Conservation (phyloP, 2,113 vertebrate species). For the Shinisaurus crocodilurus region DNA sequence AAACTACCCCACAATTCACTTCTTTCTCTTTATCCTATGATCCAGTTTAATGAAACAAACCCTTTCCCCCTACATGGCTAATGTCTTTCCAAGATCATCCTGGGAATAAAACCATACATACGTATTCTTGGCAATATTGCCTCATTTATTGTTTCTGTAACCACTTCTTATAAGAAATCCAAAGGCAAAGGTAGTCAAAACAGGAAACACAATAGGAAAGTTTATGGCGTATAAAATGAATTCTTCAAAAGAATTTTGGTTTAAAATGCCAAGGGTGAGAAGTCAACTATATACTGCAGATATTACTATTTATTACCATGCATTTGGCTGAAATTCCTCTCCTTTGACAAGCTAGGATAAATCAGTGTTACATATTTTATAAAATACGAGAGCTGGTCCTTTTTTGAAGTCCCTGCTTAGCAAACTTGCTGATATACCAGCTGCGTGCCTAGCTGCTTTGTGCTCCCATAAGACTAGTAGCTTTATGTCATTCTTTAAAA, state of each 20-base stretch:
- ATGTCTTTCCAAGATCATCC: conserved; percentile 48
- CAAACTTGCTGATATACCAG: conserved; percentile 77
- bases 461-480: conserved; percentile 82
- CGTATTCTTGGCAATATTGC: conserved; percentile 67
- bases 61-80: conserved; percentile 30
- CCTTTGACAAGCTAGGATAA: conserved; percentile 94
- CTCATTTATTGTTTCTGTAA: conserved; percentile 74
- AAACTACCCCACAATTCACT: conserved; percentile 37
- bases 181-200: conserved; percentile 74
- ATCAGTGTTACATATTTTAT: conserved; percentile 88
- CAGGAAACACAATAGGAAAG: conserved; percentile 77
- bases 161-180: conserved; percentile 62
- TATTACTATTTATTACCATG: conserved; percentile 94
- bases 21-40: conserved; percentile 38
- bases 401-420: conserved; percentile 78
- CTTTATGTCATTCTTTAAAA: conserved; percentile 75
- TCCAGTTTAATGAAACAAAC: conserved; percentile 64
- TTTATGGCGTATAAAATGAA: conserved; percentile 82
- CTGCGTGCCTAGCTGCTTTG: conserved; percentile 77
- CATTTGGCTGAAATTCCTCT: conserved; percentile 93
- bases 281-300: conserved; percentile 92
- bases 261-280: conserved; percentile 92
- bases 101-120: conserved; percentile 56
- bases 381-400: conserved; percentile 84
- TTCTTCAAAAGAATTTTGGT: conserved; percentile 84